Percentiles rank a stretch among this genome's conserved stretches.
These are phyloP conservation scores for Pleuronectes platessa DNA, from an alignment of 2,113 vertebrate species.

Conservation along the genomic window DNA sequence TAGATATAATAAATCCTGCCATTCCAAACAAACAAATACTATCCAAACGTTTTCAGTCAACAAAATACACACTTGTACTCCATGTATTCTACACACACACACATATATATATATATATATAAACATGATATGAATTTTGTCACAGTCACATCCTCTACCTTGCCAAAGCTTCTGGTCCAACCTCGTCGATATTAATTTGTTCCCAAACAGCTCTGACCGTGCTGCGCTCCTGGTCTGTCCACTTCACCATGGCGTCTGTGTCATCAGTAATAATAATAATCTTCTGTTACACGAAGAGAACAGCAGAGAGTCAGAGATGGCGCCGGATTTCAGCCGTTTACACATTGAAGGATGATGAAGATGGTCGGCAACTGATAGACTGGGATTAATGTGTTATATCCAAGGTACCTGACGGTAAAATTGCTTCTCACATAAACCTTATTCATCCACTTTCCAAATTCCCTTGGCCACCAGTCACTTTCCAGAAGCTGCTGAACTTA, in stretches of 20 bases:
- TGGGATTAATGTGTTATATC: no score
- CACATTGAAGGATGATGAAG: not conserved
- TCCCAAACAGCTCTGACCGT: slow-evolving; percentile 32
- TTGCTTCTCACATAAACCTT: not conserved
- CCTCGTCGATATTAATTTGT: slow-evolving; percentile 38
- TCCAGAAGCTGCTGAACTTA: slow-evolving; percentile 2
- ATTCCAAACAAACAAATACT: no score
- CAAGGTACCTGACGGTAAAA: not conserved
- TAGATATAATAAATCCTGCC: no score
- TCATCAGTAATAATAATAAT: not conserved
- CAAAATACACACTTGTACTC: no score
- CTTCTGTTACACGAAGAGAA: no score
- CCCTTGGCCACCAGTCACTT: not conserved
- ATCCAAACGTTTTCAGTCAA: no score
- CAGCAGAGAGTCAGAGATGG: not conserved
- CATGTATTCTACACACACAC: not conserved
- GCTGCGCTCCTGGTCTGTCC: slow-evolving; percentile 42
- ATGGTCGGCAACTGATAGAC: not conserved
- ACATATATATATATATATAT: not conserved
- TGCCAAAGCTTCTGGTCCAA: slow-evolving; percentile 23
- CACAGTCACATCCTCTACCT: slow-evolving; percentile 17
- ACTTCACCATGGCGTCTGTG: slow-evolving; percentile 31
- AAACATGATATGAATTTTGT: not conserved
- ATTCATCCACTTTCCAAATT: not conserved
- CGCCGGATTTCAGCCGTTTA: not conserved